A percentile compares a stretch with the other conserved stretches of the same genome.
phyloP scores from a whole-genome alignment of 2,797 vertebrate species.

The Tragelaphus eurycerus region DNA sequence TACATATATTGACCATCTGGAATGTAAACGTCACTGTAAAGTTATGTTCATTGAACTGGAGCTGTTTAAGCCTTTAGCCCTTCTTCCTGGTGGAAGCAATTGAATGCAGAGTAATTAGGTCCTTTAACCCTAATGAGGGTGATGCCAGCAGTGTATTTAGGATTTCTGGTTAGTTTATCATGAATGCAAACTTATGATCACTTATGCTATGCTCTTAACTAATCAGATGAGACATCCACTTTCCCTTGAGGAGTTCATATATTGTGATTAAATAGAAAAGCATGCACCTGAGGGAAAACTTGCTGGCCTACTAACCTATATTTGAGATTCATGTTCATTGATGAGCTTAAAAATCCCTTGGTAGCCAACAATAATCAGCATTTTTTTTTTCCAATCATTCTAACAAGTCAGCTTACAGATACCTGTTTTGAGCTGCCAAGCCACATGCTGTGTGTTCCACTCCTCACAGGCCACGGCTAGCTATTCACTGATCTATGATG shows the following conservation, averaged over 20 bases:
- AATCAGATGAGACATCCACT: constrained; percentile 38
- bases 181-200: constrained; percentile 31
- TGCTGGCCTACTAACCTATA: constrained; percentile 71
- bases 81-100: background rate
- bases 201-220: constrained; percentile 17
- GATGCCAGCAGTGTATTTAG: constrained; percentile 2
- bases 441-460: background rate
- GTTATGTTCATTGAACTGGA: background rate
- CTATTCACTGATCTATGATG: background rate
- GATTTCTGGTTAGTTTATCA: constrained; percentile 28
- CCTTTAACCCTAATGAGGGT: constrained; percentile 46
- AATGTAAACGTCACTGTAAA: background rate
- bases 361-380: background rate
- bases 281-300: constrained; percentile 36
- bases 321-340: constrained; percentile 67
- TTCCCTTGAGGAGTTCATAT: constrained; percentile 54
- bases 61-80: background rate
- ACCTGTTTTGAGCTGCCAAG: background rate
- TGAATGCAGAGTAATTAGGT: constrained; percentile 54
- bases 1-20: background rate
- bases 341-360: constrained; percentile 49
- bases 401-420: background rate
- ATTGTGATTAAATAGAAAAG: constrained; percentile 73
- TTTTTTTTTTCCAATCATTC: background rate
- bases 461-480: background rate